Conservation (phyloP, 2,797 vertebrate genomes). For the Smutsia temminckii region DNA sequence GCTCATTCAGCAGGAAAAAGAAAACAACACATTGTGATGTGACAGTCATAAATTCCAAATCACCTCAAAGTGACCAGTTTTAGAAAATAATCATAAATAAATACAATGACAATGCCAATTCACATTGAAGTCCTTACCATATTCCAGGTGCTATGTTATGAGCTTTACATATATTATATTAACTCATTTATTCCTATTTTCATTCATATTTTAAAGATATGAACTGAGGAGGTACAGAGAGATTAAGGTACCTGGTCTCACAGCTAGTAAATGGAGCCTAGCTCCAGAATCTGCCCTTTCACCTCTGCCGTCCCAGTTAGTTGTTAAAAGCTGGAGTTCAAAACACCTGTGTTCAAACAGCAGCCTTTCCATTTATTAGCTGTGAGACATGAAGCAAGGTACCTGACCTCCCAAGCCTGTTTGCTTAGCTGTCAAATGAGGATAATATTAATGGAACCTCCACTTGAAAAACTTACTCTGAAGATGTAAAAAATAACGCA, state of each 20-base stretch:
- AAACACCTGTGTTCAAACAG: not conserved
- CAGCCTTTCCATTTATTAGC: not conserved
- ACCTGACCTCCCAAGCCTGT: not conserved
- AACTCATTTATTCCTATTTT: not conserved
- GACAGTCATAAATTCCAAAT: not conserved
- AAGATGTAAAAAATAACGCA: not conserved
- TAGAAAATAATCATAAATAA: not conserved
- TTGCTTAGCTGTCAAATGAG: not conserved
- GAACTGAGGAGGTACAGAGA: not conserved
- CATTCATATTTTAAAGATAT: not conserved
- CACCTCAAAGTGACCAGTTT: not conserved
- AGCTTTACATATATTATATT: not conserved
- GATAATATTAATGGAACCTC: not conserved
- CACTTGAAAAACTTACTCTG: not conserved
- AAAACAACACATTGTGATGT: not conserved
- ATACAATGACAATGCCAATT: not conserved
- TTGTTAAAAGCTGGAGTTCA: not conserved
- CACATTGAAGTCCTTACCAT: not conserved
- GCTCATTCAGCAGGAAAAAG: not conserved
- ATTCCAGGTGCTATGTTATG: not conserved
- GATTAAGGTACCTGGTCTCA: not conserved
- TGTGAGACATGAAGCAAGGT: not conserved
- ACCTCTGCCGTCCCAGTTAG: not conserved
- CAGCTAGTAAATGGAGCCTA: not conserved
- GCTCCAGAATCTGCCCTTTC: not conserved